A percentile compares a stretch with the other conserved stretches of the same genome.
These are phyloP conservation scores for Zaprionus gabonicus DNA, from an alignment of 1,140 invertebrate genomes.

Conservation along the genomic window DNA sequence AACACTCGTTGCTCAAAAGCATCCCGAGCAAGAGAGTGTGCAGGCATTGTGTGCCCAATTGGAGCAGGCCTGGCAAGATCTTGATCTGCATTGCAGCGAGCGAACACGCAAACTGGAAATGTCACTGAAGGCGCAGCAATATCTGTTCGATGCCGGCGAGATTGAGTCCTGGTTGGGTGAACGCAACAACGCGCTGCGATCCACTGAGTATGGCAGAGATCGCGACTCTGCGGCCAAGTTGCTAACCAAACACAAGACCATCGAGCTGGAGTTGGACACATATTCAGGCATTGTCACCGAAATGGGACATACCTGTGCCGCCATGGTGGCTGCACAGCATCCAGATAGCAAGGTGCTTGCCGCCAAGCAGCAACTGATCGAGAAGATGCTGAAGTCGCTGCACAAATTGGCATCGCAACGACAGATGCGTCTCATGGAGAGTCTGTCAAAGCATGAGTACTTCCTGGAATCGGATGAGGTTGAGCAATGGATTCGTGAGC, in stretches of 20 bases:
- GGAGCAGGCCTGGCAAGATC: constrained; percentile 88
- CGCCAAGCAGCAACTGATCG: constrained; percentile 91
- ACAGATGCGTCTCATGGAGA: constrained; percentile 94
- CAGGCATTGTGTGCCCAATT: constrained; percentile 88
- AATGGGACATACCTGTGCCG: constrained; percentile 94
- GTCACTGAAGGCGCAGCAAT: constrained; percentile 94
- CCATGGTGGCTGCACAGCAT: constrained; percentile 91
- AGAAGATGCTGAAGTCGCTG: constrained; percentile 92
- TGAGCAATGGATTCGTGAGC: constrained; percentile 97
- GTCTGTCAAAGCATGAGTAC: constrained; percentile 96
- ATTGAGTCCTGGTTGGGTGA: constrained; percentile 97
- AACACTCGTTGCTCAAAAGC: constrained; percentile 88
- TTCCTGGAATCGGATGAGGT: constrained; percentile 95
- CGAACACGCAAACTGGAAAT: constrained; percentile 92
- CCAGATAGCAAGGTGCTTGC: constrained; percentile 92
- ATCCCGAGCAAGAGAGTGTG: constrained; percentile 91
- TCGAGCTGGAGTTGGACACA: constrained; percentile 96
- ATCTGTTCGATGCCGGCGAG: constrained; percentile 95
- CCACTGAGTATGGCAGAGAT: constrained; percentile 94
- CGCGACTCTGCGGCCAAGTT: constrained; percentile 95
- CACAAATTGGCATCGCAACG: constrained; percentile 92
- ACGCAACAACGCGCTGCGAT: constrained; percentile 92
- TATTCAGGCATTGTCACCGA: constrained; percentile 96
- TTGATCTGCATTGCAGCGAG: constrained; percentile 89
- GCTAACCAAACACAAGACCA: constrained; percentile 95